Evolutionary conservation across 2,797 vertebrate species (phyloP), one percentile per base, ranked within the genome.

Genomic region (Coilia nasus): DNA sequence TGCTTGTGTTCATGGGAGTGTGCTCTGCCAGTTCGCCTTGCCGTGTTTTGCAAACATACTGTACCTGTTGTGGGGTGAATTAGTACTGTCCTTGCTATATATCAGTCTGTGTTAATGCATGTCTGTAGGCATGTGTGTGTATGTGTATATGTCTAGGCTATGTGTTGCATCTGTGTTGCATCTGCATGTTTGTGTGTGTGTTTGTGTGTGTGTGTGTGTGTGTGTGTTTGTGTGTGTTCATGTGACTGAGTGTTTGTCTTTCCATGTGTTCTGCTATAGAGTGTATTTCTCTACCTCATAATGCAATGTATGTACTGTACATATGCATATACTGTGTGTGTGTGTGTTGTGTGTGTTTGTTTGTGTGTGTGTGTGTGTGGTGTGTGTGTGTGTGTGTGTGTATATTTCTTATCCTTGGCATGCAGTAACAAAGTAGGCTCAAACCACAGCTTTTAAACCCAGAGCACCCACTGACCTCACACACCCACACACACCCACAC

Each of bases 1-100:
- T 78, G 71, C 41, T 78, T 78, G 71, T 78, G 31, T 78, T 41
- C 31, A 78, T 44, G 28, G 17, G 28, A 14, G 12, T 75, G 35
- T 44, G 71, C 41, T 41, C 71, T 44, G 71, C 44, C 71, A 41
- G 71, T 35, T 44, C 41, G 28, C 67, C 25, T 31, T 15, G 31
- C 6, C 21, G 71, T 41, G 71, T 78, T 78, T 21, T 78, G 71
- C 71, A 41, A 78, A 78, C 71, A 78, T 21, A 78, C 35, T 41
- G 1, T 78, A 41, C 19, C 15, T 44, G 6, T 78, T 78, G 15
- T 21, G 31, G 4, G 21, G 17, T 21, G 71, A 44, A 17, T 31
- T 35, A 71, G 14, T 35, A 28, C 64, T 71, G 12, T 7, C 64
- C 64, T 71, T 35, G 17, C 57, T 59, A 0, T n/a, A 59, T 59